These are phyloP conservation scores for Napeogenes inachia DNA, from an alignment of 2,888 invertebrate genomes.

Conservation along the genomic window DNA sequence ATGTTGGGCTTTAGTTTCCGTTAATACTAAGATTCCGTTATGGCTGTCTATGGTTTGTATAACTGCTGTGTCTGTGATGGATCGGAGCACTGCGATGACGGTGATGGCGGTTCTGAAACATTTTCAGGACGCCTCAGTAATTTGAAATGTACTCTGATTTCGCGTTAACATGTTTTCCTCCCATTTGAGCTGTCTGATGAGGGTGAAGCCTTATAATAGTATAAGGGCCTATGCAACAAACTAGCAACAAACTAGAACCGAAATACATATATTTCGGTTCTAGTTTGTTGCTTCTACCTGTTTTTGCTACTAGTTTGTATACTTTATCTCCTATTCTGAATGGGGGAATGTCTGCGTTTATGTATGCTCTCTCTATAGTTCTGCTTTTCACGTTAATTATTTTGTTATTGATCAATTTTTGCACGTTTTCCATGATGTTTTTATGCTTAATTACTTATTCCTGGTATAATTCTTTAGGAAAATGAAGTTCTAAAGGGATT, in stretches of 20 bases:
- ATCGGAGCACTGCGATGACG: too few relatives aligned
- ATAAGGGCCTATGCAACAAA: too few relatives aligned
- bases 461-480: slow-evolving; percentile 70
- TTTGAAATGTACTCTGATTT: too few relatives aligned
- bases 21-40: too few relatives aligned
- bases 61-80: too few relatives aligned
- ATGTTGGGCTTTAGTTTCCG: slow-evolving; percentile 27
- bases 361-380: slow-evolving; percentile 17
- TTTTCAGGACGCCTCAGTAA: too few relatives aligned
- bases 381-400: slow-evolving; percentile 21
- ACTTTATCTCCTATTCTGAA: slow-evolving; percentile 35
- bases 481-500: slow-evolving; percentile 23
- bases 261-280: too few relatives aligned
- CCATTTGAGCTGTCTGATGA: too few relatives aligned
- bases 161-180: too few relatives aligned
- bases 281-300: slow-evolving; percentile 23
- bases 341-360: slow-evolving; percentile 22
- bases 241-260: slow-evolving; percentile 2
- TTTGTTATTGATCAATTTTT: slow-evolving; percentile 10
- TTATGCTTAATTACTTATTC: slow-evolving; percentile 84
- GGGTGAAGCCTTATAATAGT: too few relatives aligned
- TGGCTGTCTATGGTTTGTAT: too few relatives aligned
- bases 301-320: slow-evolving; percentile 36
- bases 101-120: too few relatives aligned
- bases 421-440: neutral